These are phyloP conservation scores for Tyria jacobaeae DNA, from an alignment of 2,888 invertebrate species.

Conservation along the genomic window DNA sequence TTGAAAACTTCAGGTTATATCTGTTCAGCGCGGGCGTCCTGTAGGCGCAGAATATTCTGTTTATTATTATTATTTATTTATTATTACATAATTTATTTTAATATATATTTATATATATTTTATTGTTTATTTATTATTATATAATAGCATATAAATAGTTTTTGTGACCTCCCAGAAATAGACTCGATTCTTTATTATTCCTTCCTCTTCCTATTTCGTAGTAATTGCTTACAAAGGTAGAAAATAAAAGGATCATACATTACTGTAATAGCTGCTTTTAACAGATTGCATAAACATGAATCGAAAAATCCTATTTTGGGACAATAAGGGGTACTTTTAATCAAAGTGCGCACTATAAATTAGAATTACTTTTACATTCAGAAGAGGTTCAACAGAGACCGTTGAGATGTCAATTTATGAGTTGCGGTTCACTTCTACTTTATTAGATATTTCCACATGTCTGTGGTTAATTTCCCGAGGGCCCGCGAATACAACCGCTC, in stretches of 20 bases:
- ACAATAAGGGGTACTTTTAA: constrained; percentile 19
- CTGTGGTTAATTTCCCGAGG: constrained; percentile 69
- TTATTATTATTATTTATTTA: too few relatives aligned
- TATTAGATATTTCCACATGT: constrained; percentile 54
- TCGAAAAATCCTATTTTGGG: constrained; percentile 17
- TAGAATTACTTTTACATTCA: constrained; percentile 25
- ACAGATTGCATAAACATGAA: constrained; percentile 22
- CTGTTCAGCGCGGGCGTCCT: too few relatives aligned
- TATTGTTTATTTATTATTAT: too few relatives aligned
- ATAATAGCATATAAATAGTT: too few relatives aligned
- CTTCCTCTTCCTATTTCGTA: constrained; percentile 17
- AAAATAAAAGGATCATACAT: constrained; percentile 20
- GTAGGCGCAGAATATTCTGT: too few relatives aligned
- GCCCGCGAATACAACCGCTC: constrained; percentile 54
- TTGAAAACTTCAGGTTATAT: too few relatives aligned
- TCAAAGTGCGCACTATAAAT: constrained; percentile 20
- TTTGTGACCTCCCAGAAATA: too few relatives aligned
- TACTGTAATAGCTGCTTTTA: constrained; percentile 21
- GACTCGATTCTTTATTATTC: constrained; percentile 19
- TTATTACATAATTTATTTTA: too few relatives aligned
- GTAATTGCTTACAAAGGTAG: constrained; percentile 20
- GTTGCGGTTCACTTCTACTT: constrained; percentile 47
- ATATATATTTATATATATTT: too few relatives aligned
- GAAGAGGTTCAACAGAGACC: constrained; percentile 13
- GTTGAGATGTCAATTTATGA: constrained; percentile 54